Evolutionary conservation across 2,113 vertebrate genomes (phyloP).

Genomic region (Xenopus tropicalis): DNA sequence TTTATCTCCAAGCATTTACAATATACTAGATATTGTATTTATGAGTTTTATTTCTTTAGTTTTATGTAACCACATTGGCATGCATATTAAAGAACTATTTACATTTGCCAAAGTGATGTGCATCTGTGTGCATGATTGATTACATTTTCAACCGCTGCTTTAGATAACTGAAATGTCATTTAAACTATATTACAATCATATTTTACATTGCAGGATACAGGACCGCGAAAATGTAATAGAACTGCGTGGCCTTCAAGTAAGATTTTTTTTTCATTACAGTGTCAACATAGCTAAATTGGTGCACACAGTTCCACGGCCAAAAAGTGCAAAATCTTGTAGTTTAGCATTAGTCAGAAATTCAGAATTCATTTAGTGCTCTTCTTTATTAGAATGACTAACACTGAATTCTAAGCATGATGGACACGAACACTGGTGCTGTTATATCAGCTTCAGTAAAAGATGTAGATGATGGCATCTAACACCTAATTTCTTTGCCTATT

Average conservation of each 20-base stretch:
- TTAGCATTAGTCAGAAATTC: background rate
- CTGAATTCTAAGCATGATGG: too few relatives aligned
- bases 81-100: background rate
- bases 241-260: constrained; percentile 34
- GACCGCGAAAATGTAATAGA: constrained; percentile 9
- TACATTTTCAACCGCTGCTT: background rate
- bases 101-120: background rate
- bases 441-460: too few relatives aligned
- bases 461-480: too few relatives aligned
- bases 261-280: constrained; percentile 22
- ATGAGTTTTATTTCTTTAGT: constrained; percentile 8
- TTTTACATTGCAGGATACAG: constrained; percentile 28
- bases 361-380: too few relatives aligned
- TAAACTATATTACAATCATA: constrained; percentile 34
- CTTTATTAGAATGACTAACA: too few relatives aligned
- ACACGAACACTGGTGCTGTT: too few relatives aligned
- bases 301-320: constrained; percentile 6
- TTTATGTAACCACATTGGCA: background rate
- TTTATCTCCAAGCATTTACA: background rate
- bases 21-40: background rate
- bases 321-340: constrained; percentile 26
- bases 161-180: constrained; percentile 13
- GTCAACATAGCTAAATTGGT: background rate
- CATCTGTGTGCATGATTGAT: background rate
- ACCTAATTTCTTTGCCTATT: too few relatives aligned